Base-by-base conservation (phyloP, 53 echinoderm and acorn worm species). In the Echinometra lucunter region DNA sequence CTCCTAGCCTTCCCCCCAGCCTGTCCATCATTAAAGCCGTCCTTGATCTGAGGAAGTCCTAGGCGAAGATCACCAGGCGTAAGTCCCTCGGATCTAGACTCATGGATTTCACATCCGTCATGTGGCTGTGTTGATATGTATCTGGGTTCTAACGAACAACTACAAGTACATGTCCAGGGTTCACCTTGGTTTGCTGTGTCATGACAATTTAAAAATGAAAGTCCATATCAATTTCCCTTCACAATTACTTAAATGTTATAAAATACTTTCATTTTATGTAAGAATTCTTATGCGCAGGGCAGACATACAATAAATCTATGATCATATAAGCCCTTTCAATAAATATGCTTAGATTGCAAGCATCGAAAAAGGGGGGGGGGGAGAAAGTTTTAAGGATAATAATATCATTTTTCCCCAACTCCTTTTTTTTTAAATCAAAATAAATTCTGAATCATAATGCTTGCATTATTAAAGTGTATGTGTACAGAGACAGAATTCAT, bases 41-140 rank as follows among this genome's bases (percentile, higher is more conserved):
- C 89, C 89, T 89, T 60, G 89, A 89, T 89, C 89, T 89, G 40
- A 89, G 89, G 89, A 89, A 89, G 89, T 89, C 89, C 85, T 47
- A 49, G 49, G 85, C 49, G 49, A 27, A 49, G 28, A 53, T 85
- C 16, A 8, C 3, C 15, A 45, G 13, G 85, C 85, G 28, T 85
- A 47, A 85, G 49, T 58, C 89, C 60, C 89, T 38, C 49, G 78
- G 89, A 89, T 89, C 89, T 38, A 60, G 37, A 58, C 45, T 21
- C 89, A 32, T 89, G 89, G 60, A 58, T 89, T 57, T 89, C 63
- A 89, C 89, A 89, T 89, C 89, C 58, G 34, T 85, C 38, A 78
- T 78, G 78, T 40, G 78, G 78, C 42, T 7, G 42, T 78, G 78
- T 42, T 78, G 78, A 78, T 78, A 74, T 74, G 56, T 56, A 23